phyloP scores from a whole-genome alignment of 53 echinoderm and acorn worm genomes.

The Holothuria scabra region DNA sequence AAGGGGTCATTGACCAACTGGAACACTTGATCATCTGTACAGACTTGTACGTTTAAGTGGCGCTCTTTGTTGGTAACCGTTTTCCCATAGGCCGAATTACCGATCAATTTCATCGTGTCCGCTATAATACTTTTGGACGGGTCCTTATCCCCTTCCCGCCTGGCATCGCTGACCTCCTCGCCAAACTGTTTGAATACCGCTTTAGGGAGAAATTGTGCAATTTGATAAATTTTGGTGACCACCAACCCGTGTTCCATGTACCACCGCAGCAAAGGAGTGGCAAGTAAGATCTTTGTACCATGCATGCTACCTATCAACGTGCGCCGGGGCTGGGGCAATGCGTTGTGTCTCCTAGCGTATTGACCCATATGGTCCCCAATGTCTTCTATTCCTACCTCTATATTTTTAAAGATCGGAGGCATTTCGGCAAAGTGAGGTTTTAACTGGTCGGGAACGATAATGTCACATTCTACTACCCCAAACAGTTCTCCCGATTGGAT shows the following conservation, averaged over 20 bases:
- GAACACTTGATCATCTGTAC: not conserved
- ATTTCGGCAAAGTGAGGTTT: constrained; percentile 22
- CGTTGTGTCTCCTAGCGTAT: no score
- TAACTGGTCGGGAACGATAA: constrained; percentile 2
- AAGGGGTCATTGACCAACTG: constrained; percentile 50
- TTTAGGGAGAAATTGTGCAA: not conserved
- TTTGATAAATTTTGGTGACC: constrained; percentile 16
- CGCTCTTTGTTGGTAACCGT: constrained; percentile 47
- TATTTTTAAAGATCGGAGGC: constrained; percentile 53
- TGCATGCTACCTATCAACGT: constrained; percentile 9
- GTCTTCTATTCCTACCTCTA: constrained; percentile 10
- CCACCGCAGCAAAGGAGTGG: constrained; percentile 48
- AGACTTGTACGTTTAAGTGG: not conserved
- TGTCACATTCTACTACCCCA: constrained; percentile 50
- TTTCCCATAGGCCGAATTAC: constrained; percentile 65
- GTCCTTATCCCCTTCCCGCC: constrained; percentile 53
- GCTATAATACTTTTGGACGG: constrained; percentile 41
- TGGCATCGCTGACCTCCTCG: constrained; percentile 50
- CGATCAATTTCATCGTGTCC: constrained; percentile 66
- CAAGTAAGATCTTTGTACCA: not conserved
- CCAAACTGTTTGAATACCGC: constrained; percentile 37
- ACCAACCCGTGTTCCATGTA: constrained; percentile 48
- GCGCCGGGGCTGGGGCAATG: constrained; percentile 4
- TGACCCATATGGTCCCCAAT: constrained; percentile 57
- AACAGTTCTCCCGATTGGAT: no score